Base-by-base conservation (phyloP, 2,888 invertebrate species). In the Pyrochroa serraticornis region DNA sequence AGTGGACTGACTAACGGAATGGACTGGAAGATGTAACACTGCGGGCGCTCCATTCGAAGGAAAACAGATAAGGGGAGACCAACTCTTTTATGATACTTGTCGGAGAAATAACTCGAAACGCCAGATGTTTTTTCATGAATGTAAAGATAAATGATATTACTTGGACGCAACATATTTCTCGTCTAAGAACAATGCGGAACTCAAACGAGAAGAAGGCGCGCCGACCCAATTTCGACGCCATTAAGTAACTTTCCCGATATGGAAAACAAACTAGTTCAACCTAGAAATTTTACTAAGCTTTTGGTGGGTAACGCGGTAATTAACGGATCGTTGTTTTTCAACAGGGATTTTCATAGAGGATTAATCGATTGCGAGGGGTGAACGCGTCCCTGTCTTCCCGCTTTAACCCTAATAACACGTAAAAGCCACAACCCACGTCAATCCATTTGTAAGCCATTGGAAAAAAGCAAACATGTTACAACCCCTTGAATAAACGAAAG, bases 1-100 rank as follows among this genome's bases (percentile, higher is more conserved):
- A 68, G 67, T 70, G 68, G 64, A 70, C 65, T 65, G 67, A 62
- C 63, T 67, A 67, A 66, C 63, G 65, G 69, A 71, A 71, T 71
- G 69, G 65, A 67, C 67, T 67, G 67, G 68, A 69, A 69, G 64
- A 67, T 60, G 64, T 61, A 63, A 57, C 64, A 46, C 61, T 49
- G 62, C 56, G 64, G 60, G 61, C 64, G 60, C 50, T 64, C 58
- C 58, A 60, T 49, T 51, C 62, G 43, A 50, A 58, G 52, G 61
- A 64, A 58, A 39, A 45, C 57, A 58, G 61, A 61, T 63, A 66
- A 62, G 64, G 62, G 53, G 55, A 48, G 48, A 39, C 53, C 47
- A 52, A 54, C 59, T 63, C 61, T 58, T 47, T 62, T 49, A 64
- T 57, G 55, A 63, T 58, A 60, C 58, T 60, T 52, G 43, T 47